Base-by-base conservation (phyloP, 2,113 vertebrate species). In the Alethe diademata region DNA sequence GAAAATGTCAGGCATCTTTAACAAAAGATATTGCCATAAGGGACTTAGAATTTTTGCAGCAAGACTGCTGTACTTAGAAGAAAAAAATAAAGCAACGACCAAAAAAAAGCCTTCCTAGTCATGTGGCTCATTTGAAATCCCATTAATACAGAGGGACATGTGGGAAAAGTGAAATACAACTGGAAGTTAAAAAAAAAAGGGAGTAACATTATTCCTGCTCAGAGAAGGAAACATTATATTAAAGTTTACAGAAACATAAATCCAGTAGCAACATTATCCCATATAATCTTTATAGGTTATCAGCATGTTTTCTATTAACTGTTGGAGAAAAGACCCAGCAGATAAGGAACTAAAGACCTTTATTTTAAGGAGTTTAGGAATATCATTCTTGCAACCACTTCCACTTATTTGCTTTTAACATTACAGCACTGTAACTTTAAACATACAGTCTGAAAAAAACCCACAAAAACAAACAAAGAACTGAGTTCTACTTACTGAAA, bases 401-500 rank as follows among this genome's bases (percentile, higher is more conserved):
- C 40, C 26, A 23, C 12, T 71, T 80, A 80, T 9, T 86, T 76
- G 19, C 61, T 82, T 85, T 87, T 75, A 87, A 50, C 15, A 65
- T 43, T 72, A 57, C 11, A 87, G 25, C 28, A 87, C 5, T 43
- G 2, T n/a, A 88, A 89, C 57, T 79, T 93, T 51, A 86, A 94
- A 57, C 3, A 56, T 5, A 42, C 3, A 66, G 4, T 47, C 54
- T 73, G 28, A 14, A 51, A 13, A 23, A 28, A 51, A 26, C 8
- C 19, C 23, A 48, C 38, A 16, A 57, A 17, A 64, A 60, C 60
- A 58, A 42, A 11, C 17, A 38, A 79, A 92, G 9, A 73, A 56
- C 2, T 31, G 19, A 81, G n/a, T 71, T 94, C 54, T 95, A 99
- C 99, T 98, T 98, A 99, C 99, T 99, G 98, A 95, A 99, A 99